Base-by-base conservation (phyloP, 2,888 invertebrate species). In the Xanthia icteritia region DNA sequence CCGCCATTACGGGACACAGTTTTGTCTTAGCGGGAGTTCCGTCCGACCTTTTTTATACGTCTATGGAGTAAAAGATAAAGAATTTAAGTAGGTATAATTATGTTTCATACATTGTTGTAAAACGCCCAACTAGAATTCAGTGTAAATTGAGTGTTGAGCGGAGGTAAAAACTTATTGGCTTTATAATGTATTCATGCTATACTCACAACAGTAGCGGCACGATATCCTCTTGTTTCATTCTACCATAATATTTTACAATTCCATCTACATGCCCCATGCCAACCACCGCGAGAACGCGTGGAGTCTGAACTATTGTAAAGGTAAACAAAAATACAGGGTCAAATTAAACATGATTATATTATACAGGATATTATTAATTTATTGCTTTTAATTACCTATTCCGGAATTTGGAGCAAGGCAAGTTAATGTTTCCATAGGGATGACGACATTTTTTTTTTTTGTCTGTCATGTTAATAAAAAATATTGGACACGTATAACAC, bases 251-350 rank as follows among this genome's bases (percentile, higher is more conserved):
- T 92, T 93, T 95, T 9, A 89, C 81, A 81, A 99, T 99, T 73
- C 99, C 99, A 74, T 98, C 97, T 9, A 98, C 98, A 94, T 99
- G 99, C 0, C 99, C 99, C 92, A 99, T 99, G 60, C 99, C 99
- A 51, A 99, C 99, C 42, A 99, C 99, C 39, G 99, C 99, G 15
- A 99, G 99, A 23, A 99, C 98, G 82, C 98, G 97, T 11, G 97
- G 96, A 36, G 97, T 97, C 73, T 96, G 94, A 81, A 94, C 94
- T 94, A 89, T 73, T 78, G 68, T 88, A 89, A 87, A 54, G 70
- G 13, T 31, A 39, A 81, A 61, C 36, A 36, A 60, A 31, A 58
- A 63, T n/a, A 73, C 9, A 36, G 17, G 39, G 51, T 27, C 5
- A 20, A 66, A 31, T 51, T 13, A 48, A 36, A 36, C 36, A 36